Evolutionary conservation across 2,113 vertebrate species (phyloP).

Genomic region (Capreolus pygargus): DNA sequence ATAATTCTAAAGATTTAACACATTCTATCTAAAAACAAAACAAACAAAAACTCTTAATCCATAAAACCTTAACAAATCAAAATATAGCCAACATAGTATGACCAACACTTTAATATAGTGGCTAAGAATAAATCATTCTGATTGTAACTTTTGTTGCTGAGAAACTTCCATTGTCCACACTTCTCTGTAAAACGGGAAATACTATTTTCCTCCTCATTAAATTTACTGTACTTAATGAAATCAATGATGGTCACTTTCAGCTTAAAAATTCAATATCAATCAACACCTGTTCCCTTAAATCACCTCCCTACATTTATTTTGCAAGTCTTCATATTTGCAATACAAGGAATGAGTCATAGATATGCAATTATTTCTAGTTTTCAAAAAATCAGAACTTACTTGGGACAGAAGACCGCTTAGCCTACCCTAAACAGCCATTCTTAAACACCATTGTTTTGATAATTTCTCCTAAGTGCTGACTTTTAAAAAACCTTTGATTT

Average conservation of each 20-base stretch:
- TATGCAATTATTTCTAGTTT: neutral
- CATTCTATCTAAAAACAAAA: neutral
- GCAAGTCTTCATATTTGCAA: neutral
- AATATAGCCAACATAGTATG: neutral
- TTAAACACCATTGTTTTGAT: neutral
- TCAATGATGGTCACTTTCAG: neutral
- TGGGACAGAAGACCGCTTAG: neutral
- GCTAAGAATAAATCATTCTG: constrained; percentile 25
- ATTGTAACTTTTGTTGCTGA: constrained; percentile 2
- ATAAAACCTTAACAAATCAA: constrained; percentile 20
- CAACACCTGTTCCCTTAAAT: neutral
- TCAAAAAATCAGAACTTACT: neutral
- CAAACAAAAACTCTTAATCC: neutral
- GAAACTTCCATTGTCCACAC: neutral
- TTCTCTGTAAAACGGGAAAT: neutral
- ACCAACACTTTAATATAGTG: neutral
- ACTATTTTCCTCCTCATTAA: constrained; percentile 6
- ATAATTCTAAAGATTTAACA: neutral
- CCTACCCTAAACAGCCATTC: neutral
- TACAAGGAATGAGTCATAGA: neutral
- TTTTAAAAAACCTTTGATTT: neutral
- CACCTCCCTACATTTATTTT: neutral
- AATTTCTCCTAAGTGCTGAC: neutral
- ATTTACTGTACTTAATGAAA: constrained; percentile 27
- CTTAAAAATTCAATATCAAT: constrained; percentile 9